Evolutionary conservation across 2,888 invertebrate genomes (phyloP).

Genomic region (Agrotis ipsilon): DNA sequence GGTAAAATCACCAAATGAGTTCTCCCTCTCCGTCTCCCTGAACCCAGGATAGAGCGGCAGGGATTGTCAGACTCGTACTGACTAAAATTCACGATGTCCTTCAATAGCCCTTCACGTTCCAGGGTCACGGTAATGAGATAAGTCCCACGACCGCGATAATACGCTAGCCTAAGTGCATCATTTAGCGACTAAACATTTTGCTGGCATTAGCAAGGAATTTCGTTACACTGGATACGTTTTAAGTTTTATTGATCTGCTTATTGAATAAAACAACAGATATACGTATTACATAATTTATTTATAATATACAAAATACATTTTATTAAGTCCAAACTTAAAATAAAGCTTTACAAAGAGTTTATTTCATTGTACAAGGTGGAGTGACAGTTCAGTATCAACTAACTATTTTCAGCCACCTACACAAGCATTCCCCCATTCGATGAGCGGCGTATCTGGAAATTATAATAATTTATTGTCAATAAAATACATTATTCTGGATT

Average conservation of each 20-base stretch:
- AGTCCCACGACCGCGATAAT: too few species aligned
- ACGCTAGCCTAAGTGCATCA: too few species aligned
- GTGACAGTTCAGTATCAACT: constrained; percentile 67
- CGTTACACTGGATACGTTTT: neutral
- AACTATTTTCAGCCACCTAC: constrained; percentile 81
- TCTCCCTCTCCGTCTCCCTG: too few species aligned
- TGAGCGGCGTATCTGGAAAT: constrained; percentile 80
- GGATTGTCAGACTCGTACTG: too few species aligned
- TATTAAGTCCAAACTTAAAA: constrained; percentile 13
- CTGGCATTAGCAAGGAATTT: too few species aligned
- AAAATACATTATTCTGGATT: neutral
- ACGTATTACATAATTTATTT: constrained; percentile 22
- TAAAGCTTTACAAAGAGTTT: constrained; percentile 35
- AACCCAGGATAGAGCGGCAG: too few species aligned
- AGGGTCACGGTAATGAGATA: too few species aligned
- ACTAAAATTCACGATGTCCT: too few species aligned
- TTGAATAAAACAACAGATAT: constrained; percentile 22
- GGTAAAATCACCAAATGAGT: too few species aligned
- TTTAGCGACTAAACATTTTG: too few species aligned
- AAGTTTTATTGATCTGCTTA: neutral
- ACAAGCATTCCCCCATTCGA: constrained; percentile 76
- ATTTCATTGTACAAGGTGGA: constrained; percentile 14
- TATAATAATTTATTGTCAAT: neutral
- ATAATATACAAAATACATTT: constrained; percentile 25
- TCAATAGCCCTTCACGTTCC: too few species aligned